Percentiles rank a stretch among this genome's conserved stretches.
These are phyloP conservation scores for Synergus umbraculus DNA, from an alignment of 2,888 invertebrate species.

Conservation along the genomic window DNA sequence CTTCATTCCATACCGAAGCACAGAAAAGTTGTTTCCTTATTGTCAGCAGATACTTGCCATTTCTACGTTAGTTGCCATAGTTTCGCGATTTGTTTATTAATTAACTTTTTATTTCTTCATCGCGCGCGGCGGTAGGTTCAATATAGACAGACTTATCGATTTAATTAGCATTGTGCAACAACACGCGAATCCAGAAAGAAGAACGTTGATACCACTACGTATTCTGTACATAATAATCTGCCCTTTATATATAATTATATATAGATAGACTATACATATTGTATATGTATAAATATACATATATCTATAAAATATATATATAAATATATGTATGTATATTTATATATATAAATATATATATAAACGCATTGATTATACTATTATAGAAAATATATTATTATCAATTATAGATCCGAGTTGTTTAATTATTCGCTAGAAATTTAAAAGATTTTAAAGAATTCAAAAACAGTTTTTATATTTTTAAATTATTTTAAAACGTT, in stretches of 20 bases:
- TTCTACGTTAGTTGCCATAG: conserved; percentile 74
- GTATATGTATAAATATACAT: conserved; percentile 51
- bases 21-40: conserved; percentile 44
- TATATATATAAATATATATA: conserved; percentile 58
- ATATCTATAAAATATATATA: conserved; percentile 61
- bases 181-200: conserved; percentile 55
- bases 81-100: conserved; percentile 60
- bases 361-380: conserved; percentile 72
- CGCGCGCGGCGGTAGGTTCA: conserved; percentile 56
- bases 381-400: conserved; percentile 74
- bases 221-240: conserved; percentile 75
- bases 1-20: conserved; percentile 57
- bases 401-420: conserved; percentile 69
- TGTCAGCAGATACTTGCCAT: conserved; percentile 72
- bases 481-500: no score
- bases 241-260: conserved; percentile 65
- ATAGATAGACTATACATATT: conserved; percentile 44
- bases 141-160: conserved; percentile 50
- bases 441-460: no score
- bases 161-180: conserved; percentile 60
- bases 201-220: conserved; percentile 71
- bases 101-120: conserved; percentile 39
- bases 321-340: conserved; percentile 60
- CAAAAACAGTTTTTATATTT: no score
- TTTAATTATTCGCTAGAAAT: conserved; percentile 48